These are phyloP conservation scores for Panorpa germanica DNA, from an alignment of 2,888 invertebrate species.

Conservation along the genomic window DNA sequence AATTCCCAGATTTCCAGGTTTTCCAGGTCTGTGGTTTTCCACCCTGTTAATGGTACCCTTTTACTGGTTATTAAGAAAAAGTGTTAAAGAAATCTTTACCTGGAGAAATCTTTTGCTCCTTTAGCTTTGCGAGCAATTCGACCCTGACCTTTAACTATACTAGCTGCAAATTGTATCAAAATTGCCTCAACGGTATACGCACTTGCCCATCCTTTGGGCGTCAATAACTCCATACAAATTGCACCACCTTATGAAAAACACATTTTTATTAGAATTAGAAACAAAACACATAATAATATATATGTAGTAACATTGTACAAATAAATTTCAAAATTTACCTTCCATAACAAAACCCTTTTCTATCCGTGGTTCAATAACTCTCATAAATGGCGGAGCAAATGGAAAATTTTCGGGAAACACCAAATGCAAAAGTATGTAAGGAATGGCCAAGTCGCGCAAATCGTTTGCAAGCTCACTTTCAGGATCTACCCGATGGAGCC, in stretches of 20 bases:
- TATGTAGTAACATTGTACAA: neutral
- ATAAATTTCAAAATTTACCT: slow-evolving; percentile 22
- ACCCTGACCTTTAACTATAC: slow-evolving; percentile 74
- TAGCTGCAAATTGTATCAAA: slow-evolving; percentile 77
- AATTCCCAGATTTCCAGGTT: no score
- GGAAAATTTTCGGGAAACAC: slow-evolving; percentile 79
- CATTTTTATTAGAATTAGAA: slow-evolving; percentile 2
- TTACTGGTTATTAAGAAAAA: no score
- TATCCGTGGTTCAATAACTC: slow-evolving; percentile 61
- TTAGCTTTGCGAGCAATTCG: slow-evolving; percentile 62
- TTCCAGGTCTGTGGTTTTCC: no score
- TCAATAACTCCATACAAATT: slow-evolving; percentile 75
- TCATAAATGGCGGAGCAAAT: slow-evolving; percentile 73
- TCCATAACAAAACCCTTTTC: slow-evolving; percentile 82
- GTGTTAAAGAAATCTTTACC: slow-evolving; percentile 13
- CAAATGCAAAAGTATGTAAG: slow-evolving; percentile 57
- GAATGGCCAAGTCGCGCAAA: slow-evolving; percentile 56
- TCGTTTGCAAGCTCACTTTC: slow-evolving; percentile 70
- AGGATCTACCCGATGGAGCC: slow-evolving; percentile 61
- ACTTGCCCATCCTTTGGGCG: slow-evolving; percentile 75
- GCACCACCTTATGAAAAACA: slow-evolving; percentile 39
- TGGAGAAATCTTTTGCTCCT: slow-evolving; percentile 57
- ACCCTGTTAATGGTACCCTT: no score
- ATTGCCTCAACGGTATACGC: slow-evolving; percentile 77
- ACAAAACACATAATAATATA: neutral